These are phyloP conservation scores for Bombus waltoni DNA, from an alignment of 1,140 invertebrate genomes.

Conservation along the genomic window DNA sequence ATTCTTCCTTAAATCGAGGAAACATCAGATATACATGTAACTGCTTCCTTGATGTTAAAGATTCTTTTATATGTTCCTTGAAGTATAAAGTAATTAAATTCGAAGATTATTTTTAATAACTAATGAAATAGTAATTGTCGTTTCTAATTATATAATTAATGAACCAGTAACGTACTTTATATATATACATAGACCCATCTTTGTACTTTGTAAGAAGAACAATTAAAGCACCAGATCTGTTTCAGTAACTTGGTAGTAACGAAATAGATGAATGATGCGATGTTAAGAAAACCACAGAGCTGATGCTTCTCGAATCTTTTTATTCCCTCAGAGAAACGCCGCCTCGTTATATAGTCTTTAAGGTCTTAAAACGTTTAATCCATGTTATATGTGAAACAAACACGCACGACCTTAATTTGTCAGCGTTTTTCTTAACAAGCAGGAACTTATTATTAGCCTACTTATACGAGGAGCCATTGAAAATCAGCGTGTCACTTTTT, in stretches of 20 bases:
- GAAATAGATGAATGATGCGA: too few species aligned
- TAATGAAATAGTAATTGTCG: too few species aligned
- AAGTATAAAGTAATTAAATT: too few species aligned
- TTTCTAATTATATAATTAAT: too few species aligned
- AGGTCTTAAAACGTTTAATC: not conserved
- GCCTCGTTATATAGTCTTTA: too few species aligned
- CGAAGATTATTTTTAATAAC: too few species aligned
- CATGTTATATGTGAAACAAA: not conserved
- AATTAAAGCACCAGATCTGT: not conserved
- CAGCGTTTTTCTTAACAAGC: constrained; percentile 22
- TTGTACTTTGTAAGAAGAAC: not conserved
- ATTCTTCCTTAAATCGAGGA: not conserved
- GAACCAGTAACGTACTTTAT: too few species aligned
- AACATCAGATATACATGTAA: not conserved
- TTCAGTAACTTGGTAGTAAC: not conserved
- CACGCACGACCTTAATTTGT: constrained; percentile 11
- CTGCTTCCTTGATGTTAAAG: too few species aligned
- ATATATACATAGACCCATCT: not conserved
- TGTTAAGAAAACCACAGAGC: too few species aligned
- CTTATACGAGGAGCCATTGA: not conserved
- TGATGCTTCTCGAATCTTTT: not conserved
- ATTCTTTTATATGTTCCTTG: too few species aligned
- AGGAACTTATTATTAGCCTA: not conserved
- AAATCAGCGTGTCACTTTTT: constrained; percentile 9
- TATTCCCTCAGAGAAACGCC: not conserved